Evolutionary conservation across 2,797 vertebrate genomes (phyloP), one percentile per base, ranked within the genome.

Genomic region (Ibycter americanus): DNA sequence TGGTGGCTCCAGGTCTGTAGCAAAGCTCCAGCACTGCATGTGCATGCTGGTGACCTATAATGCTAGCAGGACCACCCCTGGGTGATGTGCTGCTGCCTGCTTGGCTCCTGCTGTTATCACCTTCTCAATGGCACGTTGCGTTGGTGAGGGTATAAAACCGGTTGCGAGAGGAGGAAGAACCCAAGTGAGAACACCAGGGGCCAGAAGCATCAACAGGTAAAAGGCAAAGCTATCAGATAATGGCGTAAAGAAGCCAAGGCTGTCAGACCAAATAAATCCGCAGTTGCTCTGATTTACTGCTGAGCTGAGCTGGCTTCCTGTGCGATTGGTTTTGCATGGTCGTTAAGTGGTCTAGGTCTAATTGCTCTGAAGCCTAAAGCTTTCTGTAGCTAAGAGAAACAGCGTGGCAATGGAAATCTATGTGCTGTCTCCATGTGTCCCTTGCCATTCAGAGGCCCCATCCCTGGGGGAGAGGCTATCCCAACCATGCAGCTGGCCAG

Each of bases 321-420:
- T 4, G 0, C 68, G 72, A 91, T 93, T 62, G 46, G 92, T 65
- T 91, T 89, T 66, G 93, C 79, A 31, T 15, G 70, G 74, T 79
- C 12, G 0, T 91, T 89, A 95, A 95, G 87, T 89, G 91, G 20
- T 82, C 93, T 87, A 58, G 71, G 63, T 56, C 93, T 95, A 93
- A 95, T 92, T 85, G 59, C 87, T 89, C 72, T 1, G 3, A 76
- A 82, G 87, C 72, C 51, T 31, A 59, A 26, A 68, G 91, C 70
- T 83, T 62, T 80, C 84, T 47, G 62, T 32, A 66, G 89, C 85
- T 20, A 1, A 56, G 71, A 89, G 78, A 31, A 95, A 34, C 42
- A 62, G 87, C 81, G 40, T 13, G 1, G 27, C 32, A 5, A 12
- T 4, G 46, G 66, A 56, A 65, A 89, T 15, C 49, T 4, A 0